Evolutionary conservation across 2,888 invertebrate species (phyloP).

Genomic region (Tanaodytes sp.): DNA sequence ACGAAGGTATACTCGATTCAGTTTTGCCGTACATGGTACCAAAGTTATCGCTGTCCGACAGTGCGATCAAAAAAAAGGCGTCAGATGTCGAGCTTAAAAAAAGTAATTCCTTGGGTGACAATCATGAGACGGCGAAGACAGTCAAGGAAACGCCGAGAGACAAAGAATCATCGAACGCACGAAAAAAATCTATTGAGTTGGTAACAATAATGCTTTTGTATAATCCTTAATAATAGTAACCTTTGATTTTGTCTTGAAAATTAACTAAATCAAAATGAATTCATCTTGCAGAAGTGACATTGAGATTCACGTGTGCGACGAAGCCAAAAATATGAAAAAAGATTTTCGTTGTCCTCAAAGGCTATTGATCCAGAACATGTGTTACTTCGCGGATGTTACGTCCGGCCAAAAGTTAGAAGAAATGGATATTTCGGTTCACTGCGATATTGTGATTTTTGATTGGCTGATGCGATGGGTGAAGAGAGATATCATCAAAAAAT

Average conservation of each 20-base stretch:
- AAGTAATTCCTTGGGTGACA: conserved; percentile 71
- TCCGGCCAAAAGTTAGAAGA: conserved; percentile 87
- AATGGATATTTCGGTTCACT: conserved; percentile 97
- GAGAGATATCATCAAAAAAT: conserved; percentile 79
- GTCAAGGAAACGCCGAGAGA: conserved; percentile 51
- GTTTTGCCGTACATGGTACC: conserved; percentile 84
- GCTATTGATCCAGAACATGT: conserved; percentile 91
- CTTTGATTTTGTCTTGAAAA: too few relatives aligned
- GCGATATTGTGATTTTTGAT: conserved; percentile 95
- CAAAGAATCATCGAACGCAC: conserved; percentile 42
- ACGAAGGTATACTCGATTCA: conserved; percentile 88
- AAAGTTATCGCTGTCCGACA: conserved; percentile 76
- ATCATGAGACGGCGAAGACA: conserved; percentile 23
- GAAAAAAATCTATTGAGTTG: conserved; percentile 54
- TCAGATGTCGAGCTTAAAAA: conserved; percentile 74
- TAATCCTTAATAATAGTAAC: too few relatives aligned
- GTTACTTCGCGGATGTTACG: conserved; percentile 93
- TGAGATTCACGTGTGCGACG: conserved; percentile 95
- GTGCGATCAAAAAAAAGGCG: conserved; percentile 75
- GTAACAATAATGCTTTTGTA: too few relatives aligned
- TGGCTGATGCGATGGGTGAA: conserved; percentile 98
- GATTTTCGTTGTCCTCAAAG: conserved; percentile 92
- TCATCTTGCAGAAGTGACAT: conserved; percentile 83
- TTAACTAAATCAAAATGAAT: too few relatives aligned
- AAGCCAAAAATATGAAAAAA: conserved; percentile 89